Base-by-base conservation (phyloP, 2,113 vertebrate species). In the Saguinus imperator region DNA sequence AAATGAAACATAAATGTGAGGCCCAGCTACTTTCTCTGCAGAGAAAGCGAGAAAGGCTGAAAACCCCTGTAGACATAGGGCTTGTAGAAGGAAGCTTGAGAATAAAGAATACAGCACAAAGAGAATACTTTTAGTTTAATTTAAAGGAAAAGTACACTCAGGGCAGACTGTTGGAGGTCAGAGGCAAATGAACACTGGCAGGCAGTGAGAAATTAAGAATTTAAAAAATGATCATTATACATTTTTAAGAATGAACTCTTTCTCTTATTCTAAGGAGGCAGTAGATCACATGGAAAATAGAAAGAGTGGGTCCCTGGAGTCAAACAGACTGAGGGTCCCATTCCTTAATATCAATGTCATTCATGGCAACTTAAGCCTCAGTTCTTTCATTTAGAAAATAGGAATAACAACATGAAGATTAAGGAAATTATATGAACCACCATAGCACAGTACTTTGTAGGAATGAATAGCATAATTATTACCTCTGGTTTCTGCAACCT, bases 41-140 rank as follows among this genome's bases (percentile, higher is more conserved):
- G 84, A 72, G 88, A 96, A 66, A 72, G 48, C 6, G 37, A 93
- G 86, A 48, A 95, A 95, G 58, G 66, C n/a, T 92, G 81, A 37
- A 92, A 52, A 45, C 50, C 20, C 45, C 70, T 10, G 16, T 4
- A 76, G 86, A 72, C 18, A 27, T 0, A 66, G 29, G 7, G 43
- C 4, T 40, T 64, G 1, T 5, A 58, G 70, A 91, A 81, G 37
- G 84, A 83, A 66, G 25, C 32, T 23, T 0, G n/a, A 91, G 45
- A 61, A 80, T 40, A 93, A 70, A 96, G 77, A 77, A 29, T 20
- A 58, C 1, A 37, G 66, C 45, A 77, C 70, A 95, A 80, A 72
- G 79, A 48, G 91, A 52, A 27, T 16, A 13, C 76, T 83, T 81
- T 83, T 20, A 43, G n/a, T 29, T 18, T 27, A 93, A 85, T 37